phyloP scores from a whole-genome alignment of 2,797 vertebrate genomes.

The Typhlichthys subterraneus region DNA sequence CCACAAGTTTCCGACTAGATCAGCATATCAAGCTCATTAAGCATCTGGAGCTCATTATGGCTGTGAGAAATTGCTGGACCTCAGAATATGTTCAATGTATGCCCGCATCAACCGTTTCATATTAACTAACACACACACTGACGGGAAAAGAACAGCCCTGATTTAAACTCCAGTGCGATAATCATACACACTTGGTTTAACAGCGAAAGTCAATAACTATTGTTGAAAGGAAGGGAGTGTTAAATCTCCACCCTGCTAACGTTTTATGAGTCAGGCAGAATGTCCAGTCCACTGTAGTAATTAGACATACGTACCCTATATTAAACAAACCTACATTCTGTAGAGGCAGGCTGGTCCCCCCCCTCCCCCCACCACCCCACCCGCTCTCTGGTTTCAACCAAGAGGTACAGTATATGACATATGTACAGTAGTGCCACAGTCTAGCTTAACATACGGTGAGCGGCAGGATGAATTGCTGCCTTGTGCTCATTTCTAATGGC shows the following conservation, averaged over 20 bases:
- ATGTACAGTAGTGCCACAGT: background rate
- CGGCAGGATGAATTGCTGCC: slow-evolving; percentile 17
- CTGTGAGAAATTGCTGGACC: slow-evolving; percentile 42
- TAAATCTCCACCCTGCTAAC: background rate
- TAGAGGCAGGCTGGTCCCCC: slow-evolving; percentile 9
- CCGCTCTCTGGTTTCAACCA: slow-evolving; percentile 15
- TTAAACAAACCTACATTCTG: slow-evolving; percentile 10
- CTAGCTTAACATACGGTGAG: slow-evolving; percentile 10
- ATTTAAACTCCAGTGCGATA: background rate
- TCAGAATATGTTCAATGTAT: slow-evolving; percentile 40
- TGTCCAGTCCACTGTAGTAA: slow-evolving; percentile 13
- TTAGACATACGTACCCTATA: slow-evolving; percentile 6
- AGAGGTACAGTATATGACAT: slow-evolving; percentile 15
- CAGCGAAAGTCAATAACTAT: slow-evolving; percentile 15
- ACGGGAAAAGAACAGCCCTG: slow-evolving; percentile 1
- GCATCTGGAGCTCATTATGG: slow-evolving; percentile 67
- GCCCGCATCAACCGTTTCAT: slow-evolving; percentile 25
- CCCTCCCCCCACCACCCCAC: background rate
- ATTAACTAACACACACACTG: background rate
- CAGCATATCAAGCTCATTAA: slow-evolving; percentile 63
- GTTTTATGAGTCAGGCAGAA: slow-evolving; percentile 19
- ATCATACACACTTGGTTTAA: slow-evolving; percentile 7
- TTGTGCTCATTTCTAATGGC: slow-evolving; percentile 15
- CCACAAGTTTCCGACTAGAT: slow-evolving; percentile 46
- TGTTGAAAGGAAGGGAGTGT: slow-evolving; percentile 5